Base-by-base conservation (phyloP, 2,888 invertebrate genomes). In the Ametastegia equiseti region DNA sequence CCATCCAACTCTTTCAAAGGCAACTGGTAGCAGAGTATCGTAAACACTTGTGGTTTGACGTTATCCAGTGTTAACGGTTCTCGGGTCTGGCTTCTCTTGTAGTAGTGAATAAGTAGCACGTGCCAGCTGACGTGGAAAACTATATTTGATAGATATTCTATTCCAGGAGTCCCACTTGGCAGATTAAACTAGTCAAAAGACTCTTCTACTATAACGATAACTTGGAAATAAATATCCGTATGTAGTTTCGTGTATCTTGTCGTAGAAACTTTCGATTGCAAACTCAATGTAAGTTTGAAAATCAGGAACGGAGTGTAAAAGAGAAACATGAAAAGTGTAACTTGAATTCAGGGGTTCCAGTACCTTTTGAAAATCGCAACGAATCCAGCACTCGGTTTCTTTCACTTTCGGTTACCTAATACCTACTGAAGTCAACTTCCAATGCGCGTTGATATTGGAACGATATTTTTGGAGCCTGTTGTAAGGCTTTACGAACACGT, bases 171-270 rank as follows among this genome's bases (percentile, higher is more conserved):
- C 33, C 27, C 69, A 54, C n/a, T n/a, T n/a, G 81, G 71, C 83
- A 83, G 83, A 85, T 84, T 84, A 82, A 82, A 77, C 81, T 47
- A 65, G 75, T 82, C 82, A 84, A 85, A 85, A 85, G 85, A 81
- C 83, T 63, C 2, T 15, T 11, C 42, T 1, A 42, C 2, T 42
- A n/a, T n/a, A 11, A 2, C 42, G 42, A 42, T 42, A 7, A 42
- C 11, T 42, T 42, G 9, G 42, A 42, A 42, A 42, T 42, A 42
- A 42, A 42, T 42, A 9, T 42, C 3, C 9, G 1, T 42, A 9
- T n/a, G n/a, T 9, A 54, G 19, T 19, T 23, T 2, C n/a, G n/a
- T 23, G 7, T 54, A 23, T 23, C 54, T 54, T 3, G 23, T 54
- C 54, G 23, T 23, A 4, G 9, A 54, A 19, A 54, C 23, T 23